phyloP scores from a whole-genome alignment of 2,113 vertebrate species.

The Nettapus auritus region DNA sequence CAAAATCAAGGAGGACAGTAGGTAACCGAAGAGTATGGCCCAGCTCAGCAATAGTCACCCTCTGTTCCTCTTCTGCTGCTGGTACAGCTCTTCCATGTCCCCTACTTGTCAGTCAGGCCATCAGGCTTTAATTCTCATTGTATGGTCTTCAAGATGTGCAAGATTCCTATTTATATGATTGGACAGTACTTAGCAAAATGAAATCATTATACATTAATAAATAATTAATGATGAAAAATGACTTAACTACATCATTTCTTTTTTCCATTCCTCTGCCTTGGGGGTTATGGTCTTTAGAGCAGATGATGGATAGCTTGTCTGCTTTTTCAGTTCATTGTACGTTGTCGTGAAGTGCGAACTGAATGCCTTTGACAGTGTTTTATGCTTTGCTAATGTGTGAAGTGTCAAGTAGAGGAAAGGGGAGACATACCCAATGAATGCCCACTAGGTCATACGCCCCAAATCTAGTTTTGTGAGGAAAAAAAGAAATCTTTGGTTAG shows the following conservation, averaged over 20 bases:
- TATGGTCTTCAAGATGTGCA: neutral
- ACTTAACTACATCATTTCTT: neutral
- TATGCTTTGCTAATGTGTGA: neutral
- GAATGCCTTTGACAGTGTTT: neutral
- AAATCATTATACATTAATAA: neutral
- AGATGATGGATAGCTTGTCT: neutral
- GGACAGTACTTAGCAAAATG: neutral
- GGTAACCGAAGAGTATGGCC: neutral
- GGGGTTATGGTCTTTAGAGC: neutral
- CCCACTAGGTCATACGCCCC: neutral
- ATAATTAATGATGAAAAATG: conserved; percentile 28
- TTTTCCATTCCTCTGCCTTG: neutral
- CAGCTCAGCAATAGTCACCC: neutral
- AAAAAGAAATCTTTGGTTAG: neutral
- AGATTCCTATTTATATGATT: neutral
- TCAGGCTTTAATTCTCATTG: neutral
- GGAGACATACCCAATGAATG: fast-evolving
- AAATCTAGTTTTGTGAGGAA: neutral
- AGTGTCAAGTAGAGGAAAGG: neutral
- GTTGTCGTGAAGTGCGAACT: neutral
- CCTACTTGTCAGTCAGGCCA: fast-evolving
- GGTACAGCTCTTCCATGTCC: neutral
- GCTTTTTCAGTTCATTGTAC: neutral
- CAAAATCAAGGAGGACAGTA: neutral
- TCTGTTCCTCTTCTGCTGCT: neutral